phyloP scores from a whole-genome alignment of 2,888 invertebrate species.

The Drosophila kuntzei region DNA sequence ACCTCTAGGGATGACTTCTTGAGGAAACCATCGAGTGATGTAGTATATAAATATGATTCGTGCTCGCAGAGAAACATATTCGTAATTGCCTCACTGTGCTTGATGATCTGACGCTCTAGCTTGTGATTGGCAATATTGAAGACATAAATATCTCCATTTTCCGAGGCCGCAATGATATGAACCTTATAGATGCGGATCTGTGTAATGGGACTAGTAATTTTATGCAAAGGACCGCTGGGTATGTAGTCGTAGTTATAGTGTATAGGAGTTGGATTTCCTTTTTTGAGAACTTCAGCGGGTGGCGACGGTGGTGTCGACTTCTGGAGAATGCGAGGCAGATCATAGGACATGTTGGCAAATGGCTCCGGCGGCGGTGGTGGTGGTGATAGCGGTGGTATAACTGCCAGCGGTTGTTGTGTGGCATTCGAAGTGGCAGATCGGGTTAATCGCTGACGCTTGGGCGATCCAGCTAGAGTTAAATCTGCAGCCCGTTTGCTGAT shows the following conservation, averaged over 20 bases:
- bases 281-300: background rate
- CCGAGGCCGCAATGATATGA: constrained; percentile 83
- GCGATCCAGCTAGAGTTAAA: background rate
- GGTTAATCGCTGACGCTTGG: constrained; percentile 29
- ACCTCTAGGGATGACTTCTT: constrained; percentile 84
- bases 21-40: constrained; percentile 84
- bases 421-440: constrained; percentile 11
- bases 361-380: constrained; percentile 65
- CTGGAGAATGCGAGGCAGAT: constrained; percentile 35
- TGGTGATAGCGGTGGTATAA: constrained; percentile 64
- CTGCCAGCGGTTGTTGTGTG: constrained; percentile 38
- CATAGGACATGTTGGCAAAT: constrained; percentile 40
- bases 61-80: constrained; percentile 78
- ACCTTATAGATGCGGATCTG: constrained; percentile 80
- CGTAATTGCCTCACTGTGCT: constrained; percentile 84
- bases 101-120: constrained; percentile 79
- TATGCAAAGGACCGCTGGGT: constrained; percentile 68
- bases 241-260: constrained; percentile 48
- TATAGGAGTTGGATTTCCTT: background rate
- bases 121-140: constrained; percentile 78
- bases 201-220: constrained; percentile 78
- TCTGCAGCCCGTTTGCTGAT: background rate
- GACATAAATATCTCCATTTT: constrained; percentile 84
- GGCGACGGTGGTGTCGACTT: constrained; percentile 8
- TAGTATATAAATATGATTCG: constrained; percentile 79